Conservation (phyloP, 2,113 vertebrate genomes). For the Pipa parva region DNA sequence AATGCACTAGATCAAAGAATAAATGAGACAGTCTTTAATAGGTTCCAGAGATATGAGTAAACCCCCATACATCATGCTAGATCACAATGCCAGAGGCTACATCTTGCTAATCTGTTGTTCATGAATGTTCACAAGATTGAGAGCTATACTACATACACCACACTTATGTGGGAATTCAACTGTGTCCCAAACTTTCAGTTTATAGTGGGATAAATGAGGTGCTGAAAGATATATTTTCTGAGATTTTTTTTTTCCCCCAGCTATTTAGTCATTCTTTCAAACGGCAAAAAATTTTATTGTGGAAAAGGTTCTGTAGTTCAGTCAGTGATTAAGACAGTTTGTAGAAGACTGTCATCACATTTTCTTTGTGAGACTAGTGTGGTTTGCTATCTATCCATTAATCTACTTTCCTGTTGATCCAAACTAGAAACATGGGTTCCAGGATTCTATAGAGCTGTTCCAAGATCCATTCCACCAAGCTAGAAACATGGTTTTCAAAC, state of each 20-base stretch:
- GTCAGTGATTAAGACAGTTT: slow-evolving; percentile 23
- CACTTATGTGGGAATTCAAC: slow-evolving; percentile 9
- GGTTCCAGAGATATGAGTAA: slow-evolving; percentile 24
- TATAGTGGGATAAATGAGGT: slow-evolving; percentile 31
- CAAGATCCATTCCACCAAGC: too few relatives aligned
- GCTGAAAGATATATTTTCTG: slow-evolving; percentile 11
- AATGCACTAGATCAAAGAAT: slow-evolving; percentile 16
- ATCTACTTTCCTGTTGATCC: too few relatives aligned
- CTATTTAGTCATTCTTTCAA: slow-evolving; percentile 36
- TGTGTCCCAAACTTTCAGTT: slow-evolving; percentile 2
- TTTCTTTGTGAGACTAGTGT: too few relatives aligned
- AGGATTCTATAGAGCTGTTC: too few relatives aligned
- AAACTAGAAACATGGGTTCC: too few relatives aligned
- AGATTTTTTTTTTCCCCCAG: neutral
- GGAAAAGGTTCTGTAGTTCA: slow-evolving; percentile 1
- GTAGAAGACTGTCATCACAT: neutral
- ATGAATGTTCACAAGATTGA: slow-evolving; percentile 40
- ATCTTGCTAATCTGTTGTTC: slow-evolving; percentile 26
- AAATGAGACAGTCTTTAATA: slow-evolving; percentile 11
- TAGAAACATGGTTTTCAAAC: too few relatives aligned
- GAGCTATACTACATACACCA: neutral
- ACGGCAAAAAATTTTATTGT: slow-evolving; percentile 3
- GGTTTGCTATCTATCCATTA: too few relatives aligned
- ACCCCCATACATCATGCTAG: slow-evolving; percentile 23
- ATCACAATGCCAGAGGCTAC: slow-evolving; percentile 33